Evolutionary conservation across 2,888 invertebrate species (phyloP), one percentile per base, ranked within the genome.

Genomic region (Choristoneura rosaceana): DNA sequence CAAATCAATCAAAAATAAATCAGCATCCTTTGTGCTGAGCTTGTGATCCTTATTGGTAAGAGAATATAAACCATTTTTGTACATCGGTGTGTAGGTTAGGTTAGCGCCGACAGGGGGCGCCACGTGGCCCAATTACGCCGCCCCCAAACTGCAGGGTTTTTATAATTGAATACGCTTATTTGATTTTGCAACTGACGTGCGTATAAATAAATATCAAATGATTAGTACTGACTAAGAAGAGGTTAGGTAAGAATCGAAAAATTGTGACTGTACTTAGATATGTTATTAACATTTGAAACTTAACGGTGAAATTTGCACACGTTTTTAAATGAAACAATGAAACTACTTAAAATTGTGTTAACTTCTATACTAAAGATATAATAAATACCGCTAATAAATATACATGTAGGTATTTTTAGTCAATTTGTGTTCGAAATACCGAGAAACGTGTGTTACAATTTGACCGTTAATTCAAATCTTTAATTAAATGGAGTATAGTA

Each of bases 131-230:
- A 89, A 91, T 91, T 91, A 90, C 79, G 63, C 77, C 76, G 76
- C 90, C 88, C 88, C 85, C 83, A 80, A 87, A 86, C 82, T 84
- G 80, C 82, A 80, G 84, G 84, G 81, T 84, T 84, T 84, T 84
- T 88, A 89, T 91, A 92, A 92, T 91, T 92, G 91, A 90, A 88
- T 87, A 87, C 89, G 90, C 84, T 88, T 89, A 89, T 91, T 91
- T 91, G 90, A 88, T 85, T 90, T 86, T 84, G 84, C 86, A 89
- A 90, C 90, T 89, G 92, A 90, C 88, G 87, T 88, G 74, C 75
- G 76, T 76, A 76, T 75, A 77, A 78, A 78, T 75, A 75, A 69
- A 74, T 66, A 61, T 69, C 59, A 64, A 65, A 61, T 63, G 69
- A 64, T 69, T 61, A 66, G 65, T 69, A 55, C 60, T 71, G 73